These are phyloP conservation scores for Brachionus koreanus DNA, from an alignment of 1,140 invertebrate species.

Conservation along the genomic window DNA sequence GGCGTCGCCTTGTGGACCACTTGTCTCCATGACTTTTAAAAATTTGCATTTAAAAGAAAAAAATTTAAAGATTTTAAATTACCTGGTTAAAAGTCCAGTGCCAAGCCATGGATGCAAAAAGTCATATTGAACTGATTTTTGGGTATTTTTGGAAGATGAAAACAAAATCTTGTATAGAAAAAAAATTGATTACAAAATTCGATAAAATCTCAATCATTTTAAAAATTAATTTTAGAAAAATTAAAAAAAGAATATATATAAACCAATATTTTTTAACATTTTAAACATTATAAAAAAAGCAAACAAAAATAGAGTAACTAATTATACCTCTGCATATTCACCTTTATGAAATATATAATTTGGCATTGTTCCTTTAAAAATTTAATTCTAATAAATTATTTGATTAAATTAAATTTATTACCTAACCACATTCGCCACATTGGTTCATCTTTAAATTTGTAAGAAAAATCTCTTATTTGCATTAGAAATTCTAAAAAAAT, in stretches of 20 bases:
- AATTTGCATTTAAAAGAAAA: conserved; percentile 48
- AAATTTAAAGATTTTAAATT: not conserved
- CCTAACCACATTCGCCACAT: conserved; percentile 3
- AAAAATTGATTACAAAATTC: not conserved
- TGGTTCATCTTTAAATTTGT: conserved; percentile 16
- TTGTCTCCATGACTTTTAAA: conserved; percentile 69
- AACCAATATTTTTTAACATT: not conserved
- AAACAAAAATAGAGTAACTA: not conserved
- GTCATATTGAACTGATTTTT: conserved; percentile 72
- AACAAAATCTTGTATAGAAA: conserved; percentile 59
- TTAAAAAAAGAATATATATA: too few relatives aligned
- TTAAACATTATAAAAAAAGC: not conserved
- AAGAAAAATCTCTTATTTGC: not conserved
- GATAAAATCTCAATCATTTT: not conserved
- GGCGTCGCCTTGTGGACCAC: conserved; percentile 75
- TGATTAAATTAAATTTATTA: not conserved
- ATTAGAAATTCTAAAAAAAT: not conserved
- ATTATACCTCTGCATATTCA: conserved; percentile 17
- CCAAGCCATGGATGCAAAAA: conserved; percentile 61
- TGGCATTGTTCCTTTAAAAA: conserved; percentile 16
- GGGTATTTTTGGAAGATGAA: conserved; percentile 70
- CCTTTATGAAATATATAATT: conserved; percentile 33
- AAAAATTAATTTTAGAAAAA: too few relatives aligned
- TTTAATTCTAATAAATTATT: not conserved
- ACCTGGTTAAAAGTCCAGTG: conserved; percentile 31